Percentiles rank a stretch among this genome's conserved stretches.
These are phyloP conservation scores for Hippocampus abdominalis DNA, from an alignment of 2,113 vertebrate genomes.

Conservation along the genomic window DNA sequence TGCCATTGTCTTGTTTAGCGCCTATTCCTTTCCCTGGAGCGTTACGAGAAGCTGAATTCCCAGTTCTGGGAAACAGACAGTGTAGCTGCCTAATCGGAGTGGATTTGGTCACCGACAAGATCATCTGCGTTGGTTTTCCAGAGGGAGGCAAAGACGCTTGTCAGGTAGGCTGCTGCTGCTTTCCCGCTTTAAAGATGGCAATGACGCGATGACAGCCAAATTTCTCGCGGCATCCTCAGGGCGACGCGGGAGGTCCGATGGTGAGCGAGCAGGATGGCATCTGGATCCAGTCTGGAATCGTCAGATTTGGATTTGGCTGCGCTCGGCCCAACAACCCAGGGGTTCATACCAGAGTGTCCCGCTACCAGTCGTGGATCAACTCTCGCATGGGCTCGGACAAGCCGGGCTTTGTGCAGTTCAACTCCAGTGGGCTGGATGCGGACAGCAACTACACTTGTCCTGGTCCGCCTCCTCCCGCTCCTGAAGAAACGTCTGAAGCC, in stretches of 20 bases:
- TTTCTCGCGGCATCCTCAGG: constrained; percentile 51
- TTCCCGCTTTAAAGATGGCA: no score
- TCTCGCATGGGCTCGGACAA: constrained; percentile 30
- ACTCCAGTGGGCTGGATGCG: constrained; percentile 38
- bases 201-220: no score
- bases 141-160: constrained; percentile 66
- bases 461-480: constrained; percentile 8
- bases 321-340: constrained; percentile 79
- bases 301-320: constrained; percentile 68
- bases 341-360: constrained; percentile 80
- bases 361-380: constrained; percentile 78
- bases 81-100: constrained; percentile 39
- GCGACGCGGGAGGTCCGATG: constrained; percentile 83
- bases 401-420: constrained; percentile 55
- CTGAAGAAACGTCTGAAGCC: neutral
- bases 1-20: constrained; percentile 1
- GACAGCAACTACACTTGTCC: constrained; percentile 41
- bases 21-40: constrained; percentile 11
- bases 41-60: constrained; percentile 47
- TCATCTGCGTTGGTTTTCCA: constrained; percentile 69
- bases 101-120: constrained; percentile 61
- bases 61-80: constrained; percentile 40
- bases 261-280: constrained; percentile 67
- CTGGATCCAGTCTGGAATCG: constrained; percentile 82
- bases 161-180: constrained; percentile 2